Evolutionary conservation across 2,797 vertebrate genomes (phyloP), one percentile per base, ranked within the genome.

Genomic region (Cetoscarus ocellatus): DNA sequence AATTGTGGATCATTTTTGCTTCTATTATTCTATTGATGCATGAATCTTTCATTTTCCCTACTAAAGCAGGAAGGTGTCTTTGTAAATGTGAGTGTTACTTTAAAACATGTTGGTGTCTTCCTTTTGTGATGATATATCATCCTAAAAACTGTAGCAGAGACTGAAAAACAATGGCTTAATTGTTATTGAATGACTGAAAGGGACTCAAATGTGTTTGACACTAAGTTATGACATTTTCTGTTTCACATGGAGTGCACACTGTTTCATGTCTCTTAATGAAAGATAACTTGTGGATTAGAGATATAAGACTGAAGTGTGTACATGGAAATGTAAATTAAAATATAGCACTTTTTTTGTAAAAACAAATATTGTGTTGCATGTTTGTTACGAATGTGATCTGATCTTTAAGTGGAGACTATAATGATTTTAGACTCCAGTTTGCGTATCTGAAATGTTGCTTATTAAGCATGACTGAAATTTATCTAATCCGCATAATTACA

Each of bases 1-100:
- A 93, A 91, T 9, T 58, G 83, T 70, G 14, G 11, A 44, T 56
- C 10, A 50, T 18, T 67, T 49, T 76, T 66, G 19, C 56, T 51
- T 60, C 49, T 69, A 53, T 63, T 47, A 51, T 72, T 82, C 34
- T 61, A 67, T 17, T 48, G 34, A 74, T 84, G 77, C 80, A 87
- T 84, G 69, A 39, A 79, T 80, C 73, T 86, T 64, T 72, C 64
- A 54, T 77, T 65, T 14, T 75, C 12, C 70, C 50, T 69, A 39
- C 10, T 13, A 9, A 57, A 82, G 64, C 49, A 73, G 19, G n/a
- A n/a, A n/a, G n/a, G 15, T 56, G 7, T 55, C 48, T 39, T 58
- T 27, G 54, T 70, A 51, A 48, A 34, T 13, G 7, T 54, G 17
- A 49, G 34, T 66, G 63, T 81, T 72, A 52, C 34, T 40, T 60